A percentile compares a stretch with the other conserved stretches of the same genome.
Conservation (phyloP, 2,113 vertebrate species). For the Nyctibius bracteatus region DNA sequence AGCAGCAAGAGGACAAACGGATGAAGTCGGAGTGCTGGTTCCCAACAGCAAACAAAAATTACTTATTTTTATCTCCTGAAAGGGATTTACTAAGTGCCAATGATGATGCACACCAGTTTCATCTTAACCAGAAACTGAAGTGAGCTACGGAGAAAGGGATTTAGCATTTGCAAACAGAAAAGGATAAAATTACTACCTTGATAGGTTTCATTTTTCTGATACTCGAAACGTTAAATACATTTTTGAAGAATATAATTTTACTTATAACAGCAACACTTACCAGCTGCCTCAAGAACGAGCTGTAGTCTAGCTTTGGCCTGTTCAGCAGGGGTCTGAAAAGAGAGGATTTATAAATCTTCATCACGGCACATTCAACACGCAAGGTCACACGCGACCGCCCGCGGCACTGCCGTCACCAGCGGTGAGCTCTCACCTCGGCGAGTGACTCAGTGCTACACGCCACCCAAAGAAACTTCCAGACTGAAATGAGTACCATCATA, state of each 20-base stretch:
- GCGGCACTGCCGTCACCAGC: rapidly evolving
- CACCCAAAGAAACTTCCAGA: not conserved
- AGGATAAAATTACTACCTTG: not conserved
- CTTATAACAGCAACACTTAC: constrained; percentile 73
- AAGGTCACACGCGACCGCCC: rapidly evolving
- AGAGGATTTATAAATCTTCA: constrained; percentile 12
- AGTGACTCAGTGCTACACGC: rapidly evolving
- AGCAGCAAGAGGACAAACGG: not conserved
- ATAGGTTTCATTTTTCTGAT: not conserved
- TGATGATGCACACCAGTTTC: not conserved
- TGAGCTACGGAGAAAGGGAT: rapidly evolving
- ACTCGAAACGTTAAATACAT: rapidly evolving
- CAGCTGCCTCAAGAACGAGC: constrained; percentile 92
- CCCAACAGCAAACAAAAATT: not conserved
- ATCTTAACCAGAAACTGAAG: not conserved
- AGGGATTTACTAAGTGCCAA: not conserved
- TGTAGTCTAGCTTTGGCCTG: constrained; percentile 94
- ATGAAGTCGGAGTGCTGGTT: not conserved
- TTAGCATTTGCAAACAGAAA: too few relatives aligned
- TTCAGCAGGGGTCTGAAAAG: constrained; percentile 87
- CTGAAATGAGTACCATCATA: rapidly evolving
- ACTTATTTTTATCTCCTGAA: not conserved
- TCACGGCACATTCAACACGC: rapidly evolving
- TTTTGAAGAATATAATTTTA: not conserved
- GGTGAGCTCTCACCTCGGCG: rapidly evolving